These are phyloP conservation scores for Ethmia dodecea DNA, from an alignment of 2,888 invertebrate genomes.

Conservation along the genomic window DNA sequence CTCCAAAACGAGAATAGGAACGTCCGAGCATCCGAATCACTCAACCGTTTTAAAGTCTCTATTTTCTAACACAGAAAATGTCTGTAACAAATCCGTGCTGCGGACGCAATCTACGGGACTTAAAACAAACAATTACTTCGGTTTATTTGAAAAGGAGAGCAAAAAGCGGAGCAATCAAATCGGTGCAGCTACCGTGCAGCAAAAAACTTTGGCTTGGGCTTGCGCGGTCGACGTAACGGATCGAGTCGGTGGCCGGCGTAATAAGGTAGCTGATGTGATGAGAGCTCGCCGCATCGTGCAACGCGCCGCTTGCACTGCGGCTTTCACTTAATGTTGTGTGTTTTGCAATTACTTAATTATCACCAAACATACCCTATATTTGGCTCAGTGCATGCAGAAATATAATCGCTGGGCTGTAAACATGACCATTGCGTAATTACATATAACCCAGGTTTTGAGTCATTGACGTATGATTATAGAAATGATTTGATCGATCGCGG, in stretches of 20 bases:
- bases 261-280: conserved; percentile 56
- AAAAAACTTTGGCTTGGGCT: conserved; percentile 59
- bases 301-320: conserved; percentile 18
- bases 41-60: conserved; percentile 63
- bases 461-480: conserved; percentile 11
- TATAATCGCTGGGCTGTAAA: conserved; percentile 3
- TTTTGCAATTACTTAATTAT: conserved; percentile 27
- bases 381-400: conserved; percentile 3
- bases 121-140: conserved; percentile 77
- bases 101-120: conserved; percentile 66
- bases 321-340: conserved; percentile 26
- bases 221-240: conserved; percentile 47
- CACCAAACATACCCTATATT: background rate
- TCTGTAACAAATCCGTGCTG: conserved; percentile 66
- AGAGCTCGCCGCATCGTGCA: conserved; percentile 35
- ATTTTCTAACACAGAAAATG: conserved; percentile 60
- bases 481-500: conserved; percentile 31
- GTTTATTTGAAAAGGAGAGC: conserved; percentile 71
- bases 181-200: conserved; percentile 66
- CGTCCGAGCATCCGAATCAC: conserved; percentile 32
- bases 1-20: conserved; percentile 15
- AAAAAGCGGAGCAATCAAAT: conserved; percentile 72
- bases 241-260: conserved; percentile 39
- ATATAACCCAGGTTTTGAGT: conserved; percentile 7
- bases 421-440: conserved; percentile 11